Evolutionary conservation across 1,140 invertebrate genomes (phyloP).

Genomic region (Bombus turneri): DNA sequence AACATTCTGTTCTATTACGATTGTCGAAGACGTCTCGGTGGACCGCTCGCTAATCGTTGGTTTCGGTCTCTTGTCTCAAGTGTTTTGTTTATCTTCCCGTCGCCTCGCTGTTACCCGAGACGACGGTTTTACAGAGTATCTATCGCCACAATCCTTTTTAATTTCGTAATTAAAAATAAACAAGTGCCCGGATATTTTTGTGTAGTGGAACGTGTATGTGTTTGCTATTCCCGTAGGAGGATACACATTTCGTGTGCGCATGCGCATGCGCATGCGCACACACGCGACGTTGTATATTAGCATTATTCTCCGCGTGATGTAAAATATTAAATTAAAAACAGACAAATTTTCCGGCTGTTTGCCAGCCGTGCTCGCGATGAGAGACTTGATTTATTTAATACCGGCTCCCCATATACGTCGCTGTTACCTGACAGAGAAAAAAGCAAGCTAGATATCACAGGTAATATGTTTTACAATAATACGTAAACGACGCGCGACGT

Average conservation of each 20-base stretch:
- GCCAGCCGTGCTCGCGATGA: background rate
- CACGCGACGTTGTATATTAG: background rate
- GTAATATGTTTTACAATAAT: slow-evolving; percentile 40
- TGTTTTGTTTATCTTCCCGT: no score
- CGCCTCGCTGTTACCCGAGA: no score
- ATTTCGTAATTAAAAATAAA: background rate
- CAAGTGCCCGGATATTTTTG: background rate
- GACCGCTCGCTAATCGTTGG: no score
- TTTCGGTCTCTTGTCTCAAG: no score
- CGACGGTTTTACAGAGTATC: no score
- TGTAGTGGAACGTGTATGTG: background rate
- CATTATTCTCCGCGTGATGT: background rate
- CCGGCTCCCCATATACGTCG: no score
- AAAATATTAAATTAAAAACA: slow-evolving; percentile 44
- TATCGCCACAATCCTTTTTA: no score
- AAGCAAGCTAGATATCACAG: background rate
- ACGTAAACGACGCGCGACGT: slow-evolving; percentile 25
- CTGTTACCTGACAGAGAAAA: background rate
- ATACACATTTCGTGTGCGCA: background rate
- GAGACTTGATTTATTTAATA: slow-evolving; percentile 32
- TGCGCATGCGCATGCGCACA: background rate
- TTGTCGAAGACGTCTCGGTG: no score
- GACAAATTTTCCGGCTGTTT: slow-evolving; percentile 6
- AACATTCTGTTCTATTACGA: no score
- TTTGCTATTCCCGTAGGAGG: no score